These are phyloP conservation scores for Podabrus alpinus DNA, from an alignment of 2,888 invertebrate species.

Conservation along the genomic window DNA sequence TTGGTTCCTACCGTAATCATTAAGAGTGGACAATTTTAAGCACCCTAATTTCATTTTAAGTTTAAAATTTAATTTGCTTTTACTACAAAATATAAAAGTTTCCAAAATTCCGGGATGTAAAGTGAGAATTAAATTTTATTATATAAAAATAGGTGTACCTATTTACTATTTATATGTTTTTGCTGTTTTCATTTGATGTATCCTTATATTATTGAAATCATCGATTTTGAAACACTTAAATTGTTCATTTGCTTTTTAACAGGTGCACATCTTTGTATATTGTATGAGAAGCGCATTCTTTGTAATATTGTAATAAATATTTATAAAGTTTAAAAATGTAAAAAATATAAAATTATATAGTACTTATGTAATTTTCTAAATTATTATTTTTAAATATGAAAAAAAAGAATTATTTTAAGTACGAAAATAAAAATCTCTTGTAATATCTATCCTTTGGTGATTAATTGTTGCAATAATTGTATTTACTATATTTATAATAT, in stretches of 20 bases:
- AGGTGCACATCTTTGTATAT: conserved; percentile 23
- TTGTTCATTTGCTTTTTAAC: conserved; percentile 31
- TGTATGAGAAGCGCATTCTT: conserved; percentile 13
- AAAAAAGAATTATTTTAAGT: not conserved
- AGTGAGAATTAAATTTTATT: not conserved
- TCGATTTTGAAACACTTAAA: not conserved
- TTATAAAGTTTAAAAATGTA: not conserved
- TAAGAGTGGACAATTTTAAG: too few species aligned
- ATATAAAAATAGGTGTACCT: not conserved
- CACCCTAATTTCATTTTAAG: too few species aligned
- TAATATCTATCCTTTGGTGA: conserved; percentile 9
- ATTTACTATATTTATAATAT: not conserved
- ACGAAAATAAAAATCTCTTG: conserved; percentile 7
- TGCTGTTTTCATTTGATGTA: not conserved
- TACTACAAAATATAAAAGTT: too few species aligned
- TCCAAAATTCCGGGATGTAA: too few species aligned
- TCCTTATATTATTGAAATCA: not conserved
- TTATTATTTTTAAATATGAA: not conserved
- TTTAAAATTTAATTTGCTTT: too few species aligned
- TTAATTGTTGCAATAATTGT: conserved; percentile 19
- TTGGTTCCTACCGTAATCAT: too few species aligned
- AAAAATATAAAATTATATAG: not conserved
- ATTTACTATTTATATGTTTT: not conserved
- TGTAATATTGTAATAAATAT: too few species aligned
- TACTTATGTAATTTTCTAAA: not conserved